phyloP scores from a whole-genome alignment of 1,140 invertebrate genomes.

The Catajapyx aquilonaris region DNA sequence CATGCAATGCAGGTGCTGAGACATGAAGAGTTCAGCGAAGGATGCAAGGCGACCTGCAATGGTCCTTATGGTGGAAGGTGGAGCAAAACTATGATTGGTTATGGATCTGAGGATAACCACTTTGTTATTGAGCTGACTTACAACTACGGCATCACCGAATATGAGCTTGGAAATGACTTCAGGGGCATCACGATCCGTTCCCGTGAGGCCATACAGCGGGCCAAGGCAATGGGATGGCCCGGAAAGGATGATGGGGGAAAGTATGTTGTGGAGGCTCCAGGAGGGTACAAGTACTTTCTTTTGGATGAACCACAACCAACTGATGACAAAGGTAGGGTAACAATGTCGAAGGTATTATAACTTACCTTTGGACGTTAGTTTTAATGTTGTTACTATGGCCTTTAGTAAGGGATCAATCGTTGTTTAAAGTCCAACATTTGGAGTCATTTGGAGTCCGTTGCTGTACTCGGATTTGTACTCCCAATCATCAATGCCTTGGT shows the following conservation, averaged over 20 bases:
- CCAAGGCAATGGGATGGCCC: slow-evolving; percentile 40
- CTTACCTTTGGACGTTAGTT: too few species aligned
- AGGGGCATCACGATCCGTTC: slow-evolving; percentile 66
- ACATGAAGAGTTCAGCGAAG: slow-evolving; percentile 92
- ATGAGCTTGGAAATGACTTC: slow-evolving; percentile 78
- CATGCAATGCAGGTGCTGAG: slow-evolving; percentile 46
- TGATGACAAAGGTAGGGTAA: too few species aligned
- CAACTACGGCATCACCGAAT: slow-evolving; percentile 79
- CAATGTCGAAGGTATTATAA: too few species aligned
- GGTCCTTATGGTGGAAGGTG: slow-evolving; percentile 95
- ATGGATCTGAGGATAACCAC: slow-evolving; percentile 82
- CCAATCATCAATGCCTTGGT: too few species aligned
- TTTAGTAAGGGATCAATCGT: too few species aligned
- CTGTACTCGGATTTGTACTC: too few species aligned
- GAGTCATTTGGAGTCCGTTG: too few species aligned
- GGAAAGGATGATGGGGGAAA: slow-evolving; percentile 33
- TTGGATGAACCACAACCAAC: slow-evolving; percentile 48
- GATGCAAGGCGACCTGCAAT: slow-evolving; percentile 90
- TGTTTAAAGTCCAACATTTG: too few species aligned
- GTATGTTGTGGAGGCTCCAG: slow-evolving; percentile 50
- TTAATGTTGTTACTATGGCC: too few species aligned
- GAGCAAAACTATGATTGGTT: slow-evolving; percentile 99
- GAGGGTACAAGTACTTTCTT: slow-evolving; percentile 74
- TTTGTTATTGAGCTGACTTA: slow-evolving; percentile 96
- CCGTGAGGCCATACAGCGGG: slow-evolving; percentile 47